Conservation (phyloP, 2,797 vertebrate species). For the Acestrorhynchus altus region DNA sequence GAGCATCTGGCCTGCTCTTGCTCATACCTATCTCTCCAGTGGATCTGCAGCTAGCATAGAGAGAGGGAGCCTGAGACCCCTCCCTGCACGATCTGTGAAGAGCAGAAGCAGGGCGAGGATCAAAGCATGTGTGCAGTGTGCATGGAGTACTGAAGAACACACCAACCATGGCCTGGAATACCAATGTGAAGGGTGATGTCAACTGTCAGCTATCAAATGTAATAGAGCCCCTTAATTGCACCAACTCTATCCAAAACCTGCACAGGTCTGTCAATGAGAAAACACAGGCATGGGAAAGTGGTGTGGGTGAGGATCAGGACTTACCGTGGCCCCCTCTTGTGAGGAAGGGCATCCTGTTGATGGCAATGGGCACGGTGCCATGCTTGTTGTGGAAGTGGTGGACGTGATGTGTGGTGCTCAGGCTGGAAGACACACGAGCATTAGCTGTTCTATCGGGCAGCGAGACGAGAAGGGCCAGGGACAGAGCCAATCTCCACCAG, state of each 20-base stretch:
- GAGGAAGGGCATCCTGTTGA: slow-evolving; percentile 96
- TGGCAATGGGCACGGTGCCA: slow-evolving; percentile 92
- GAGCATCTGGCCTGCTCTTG: slow-evolving; percentile 13
- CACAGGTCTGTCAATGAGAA: not conserved
- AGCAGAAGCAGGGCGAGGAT: slow-evolving; percentile 31
- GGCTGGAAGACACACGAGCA: slow-evolving; percentile 92
- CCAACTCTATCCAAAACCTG: not conserved
- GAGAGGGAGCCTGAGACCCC: slow-evolving; percentile 42
- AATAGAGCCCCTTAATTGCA: slow-evolving; percentile 24
- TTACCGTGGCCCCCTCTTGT: slow-evolving; percentile 94
- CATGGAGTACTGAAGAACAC: slow-evolving; percentile 32
- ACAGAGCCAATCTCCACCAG: slow-evolving; percentile 76
- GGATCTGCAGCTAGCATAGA: slow-evolving; percentile 45
- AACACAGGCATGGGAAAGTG: slow-evolving; percentile 1
- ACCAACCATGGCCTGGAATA: slow-evolving; percentile 17
- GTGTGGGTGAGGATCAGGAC: slow-evolving; percentile 55
- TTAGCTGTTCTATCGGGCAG: slow-evolving; percentile 83
- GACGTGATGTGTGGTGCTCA: slow-evolving; percentile 94
- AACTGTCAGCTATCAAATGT: slow-evolving; percentile 1
- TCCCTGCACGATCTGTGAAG: slow-evolving; percentile 49
- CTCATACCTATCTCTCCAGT: slow-evolving; percentile 16
- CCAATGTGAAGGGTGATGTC: slow-evolving; percentile 21
- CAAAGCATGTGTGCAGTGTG: slow-evolving; percentile 39
- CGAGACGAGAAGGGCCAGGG: slow-evolving; percentile 77
- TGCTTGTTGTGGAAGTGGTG: slow-evolving; percentile 97